These are phyloP conservation scores for Hylyphantes graminicola DNA, from an alignment of 1,140 invertebrate genomes.

Conservation along the genomic window DNA sequence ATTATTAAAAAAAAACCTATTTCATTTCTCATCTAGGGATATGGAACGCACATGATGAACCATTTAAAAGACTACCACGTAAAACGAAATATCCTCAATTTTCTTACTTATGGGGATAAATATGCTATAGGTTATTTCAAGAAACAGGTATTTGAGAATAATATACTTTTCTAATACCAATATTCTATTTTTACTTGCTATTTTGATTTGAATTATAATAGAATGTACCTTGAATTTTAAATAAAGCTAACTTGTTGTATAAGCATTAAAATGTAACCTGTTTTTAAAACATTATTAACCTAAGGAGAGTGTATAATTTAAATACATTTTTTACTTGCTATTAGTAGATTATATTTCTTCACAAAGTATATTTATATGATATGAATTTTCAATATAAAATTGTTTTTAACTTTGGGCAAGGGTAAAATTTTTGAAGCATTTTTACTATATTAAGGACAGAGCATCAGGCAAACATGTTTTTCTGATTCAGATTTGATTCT, in stretches of 20 bases:
- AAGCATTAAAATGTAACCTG: background rate
- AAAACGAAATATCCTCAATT: conserved; percentile 89
- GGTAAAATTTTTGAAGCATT: no score
- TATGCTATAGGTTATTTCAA: conserved; percentile 99
- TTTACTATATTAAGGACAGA: no score
- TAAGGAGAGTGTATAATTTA: background rate
- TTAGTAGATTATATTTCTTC: background rate
- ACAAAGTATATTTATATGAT: no score
- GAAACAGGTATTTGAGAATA: conserved; percentile 78
- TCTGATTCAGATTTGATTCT: no score
- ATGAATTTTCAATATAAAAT: no score
- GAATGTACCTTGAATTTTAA: background rate
- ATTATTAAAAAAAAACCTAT: no score
- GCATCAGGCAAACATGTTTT: no score
- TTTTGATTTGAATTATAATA: background rate
- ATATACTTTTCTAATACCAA: background rate
- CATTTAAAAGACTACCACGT: conserved; percentile 99
- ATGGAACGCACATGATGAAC: conserved; percentile 99
- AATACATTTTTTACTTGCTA: background rate
- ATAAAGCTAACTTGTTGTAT: background rate
- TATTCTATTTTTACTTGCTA: background rate
- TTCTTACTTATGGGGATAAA: conserved; percentile 97
- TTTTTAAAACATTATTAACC: background rate
- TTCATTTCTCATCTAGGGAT: conserved; percentile 76
- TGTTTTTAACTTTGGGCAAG: no score